Conservation (phyloP, 2,113 vertebrate species). For the Mesitornis unicolor region DNA sequence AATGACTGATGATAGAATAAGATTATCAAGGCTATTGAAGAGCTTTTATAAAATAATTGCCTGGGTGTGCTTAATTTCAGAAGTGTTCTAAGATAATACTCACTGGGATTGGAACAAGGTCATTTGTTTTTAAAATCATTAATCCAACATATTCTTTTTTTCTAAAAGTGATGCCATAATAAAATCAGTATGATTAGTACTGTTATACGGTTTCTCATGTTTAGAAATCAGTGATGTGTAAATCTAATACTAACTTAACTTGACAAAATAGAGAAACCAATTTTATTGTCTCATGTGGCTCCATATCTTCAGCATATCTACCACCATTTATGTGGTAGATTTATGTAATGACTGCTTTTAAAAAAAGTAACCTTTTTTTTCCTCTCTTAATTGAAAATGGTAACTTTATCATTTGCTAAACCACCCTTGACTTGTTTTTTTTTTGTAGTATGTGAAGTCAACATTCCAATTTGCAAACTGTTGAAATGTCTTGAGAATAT, state of each 20-base stretch:
- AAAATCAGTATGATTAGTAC: conserved; percentile 8
- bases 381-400: neutral
- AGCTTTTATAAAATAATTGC: conserved; percentile 23
- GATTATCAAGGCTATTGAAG: neutral
- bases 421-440: neutral
- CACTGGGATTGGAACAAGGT: neutral
- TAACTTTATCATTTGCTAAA: conserved; percentile 21
- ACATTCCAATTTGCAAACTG: neutral
- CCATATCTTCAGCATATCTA: neutral
- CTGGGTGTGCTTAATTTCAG: neutral
- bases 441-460: neutral
- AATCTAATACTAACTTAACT: conserved; percentile 27
- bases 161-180: neutral
- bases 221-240: neutral
- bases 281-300: neutral
- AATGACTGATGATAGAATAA: neutral
- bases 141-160: neutral
- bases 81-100: neutral
- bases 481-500: neutral
- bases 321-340: neutral
- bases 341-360: conserved; percentile 37
- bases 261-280: neutral
- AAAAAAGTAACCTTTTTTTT: conserved; percentile 11
- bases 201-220: neutral
- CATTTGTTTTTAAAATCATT: neutral